A percentile compares a stretch with the other conserved stretches of the same genome.
Conservation (phyloP, 2,888 invertebrate genomes). For the Melipona bicolor region DNA sequence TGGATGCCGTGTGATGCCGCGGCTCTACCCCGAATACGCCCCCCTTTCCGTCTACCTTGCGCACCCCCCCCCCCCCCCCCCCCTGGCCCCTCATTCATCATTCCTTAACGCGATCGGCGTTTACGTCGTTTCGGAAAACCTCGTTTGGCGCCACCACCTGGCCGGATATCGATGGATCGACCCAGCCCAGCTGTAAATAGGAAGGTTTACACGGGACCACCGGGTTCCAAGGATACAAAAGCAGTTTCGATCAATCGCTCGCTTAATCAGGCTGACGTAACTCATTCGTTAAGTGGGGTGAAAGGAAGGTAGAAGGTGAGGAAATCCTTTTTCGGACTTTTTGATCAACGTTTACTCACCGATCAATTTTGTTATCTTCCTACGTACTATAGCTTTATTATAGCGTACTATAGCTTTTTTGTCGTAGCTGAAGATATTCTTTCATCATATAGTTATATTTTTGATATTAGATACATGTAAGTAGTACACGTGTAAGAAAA, state of each 20-base stretch:
- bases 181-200: neutral
- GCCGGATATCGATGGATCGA: conserved; percentile 72
- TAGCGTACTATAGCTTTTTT: no score
- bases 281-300: conserved; percentile 12
- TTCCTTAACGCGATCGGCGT: conserved; percentile 75
- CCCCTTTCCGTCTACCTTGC: conserved; percentile 48
- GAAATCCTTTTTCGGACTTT: neutral
- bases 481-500: no score
- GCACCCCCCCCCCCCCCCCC: conserved; percentile 18
- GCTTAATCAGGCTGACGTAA: conserved; percentile 47
- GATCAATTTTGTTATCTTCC: no score
- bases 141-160: conserved; percentile 76
- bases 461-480: no score
- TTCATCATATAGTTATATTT: no score
- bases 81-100: conserved; percentile 71
- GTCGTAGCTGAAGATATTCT: no score
- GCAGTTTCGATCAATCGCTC: conserved; percentile 47
- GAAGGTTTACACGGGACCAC: neutral
- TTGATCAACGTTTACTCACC: no score
- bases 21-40: conserved; percentile 42
- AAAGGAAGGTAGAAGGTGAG: neutral
- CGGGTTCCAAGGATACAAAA: neutral
- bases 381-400: no score
- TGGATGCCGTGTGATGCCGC: conserved; percentile 30
- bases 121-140: conserved; percentile 69